Evolutionary conservation across 2,113 vertebrate species (phyloP), one percentile per base, ranked within the genome.

Genomic region (Hippoglossus stenolepis): DNA sequence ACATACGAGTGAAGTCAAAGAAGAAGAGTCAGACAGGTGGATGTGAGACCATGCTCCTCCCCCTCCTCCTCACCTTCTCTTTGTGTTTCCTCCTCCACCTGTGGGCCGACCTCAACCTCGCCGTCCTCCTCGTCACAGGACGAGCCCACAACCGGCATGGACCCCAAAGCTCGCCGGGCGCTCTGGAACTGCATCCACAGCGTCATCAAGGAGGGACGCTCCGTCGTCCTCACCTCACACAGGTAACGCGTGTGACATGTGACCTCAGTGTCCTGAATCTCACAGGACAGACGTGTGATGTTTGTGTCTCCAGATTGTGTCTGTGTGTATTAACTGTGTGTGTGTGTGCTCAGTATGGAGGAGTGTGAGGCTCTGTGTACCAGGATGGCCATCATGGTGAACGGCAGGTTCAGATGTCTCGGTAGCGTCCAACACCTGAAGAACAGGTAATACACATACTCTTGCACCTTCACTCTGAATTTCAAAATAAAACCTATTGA

Each of bases 381-480:
- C 43, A 94, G 98, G 81, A 99, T 99, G 97, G 97, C 98, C 0
- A 99, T 99, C 84, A 99, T 99, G 98, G 98, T 99, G 74, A 99
- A 99, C 3, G 98, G 98, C 40, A 87, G 96, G 80, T 99, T 99
- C 94, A 92, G 96, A 66, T 99, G 98, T 88, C 93, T 99, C 17
- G 98, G 98, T 70, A 99, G 98, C 0, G 98, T 99, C 24, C 98
- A 99, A 51, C 98, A 99, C 92, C 93, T 99, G 71, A 99, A 99
- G 94, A 99, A 98, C 91, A 98, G 96, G 97, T 98, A 91, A 65
- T 24, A 35, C 21, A 43, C 62, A 47, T 15, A 51, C 12, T 43
- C 40, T 3, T 11, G 40, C 13, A 17, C 9, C 7, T 3, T 7
- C 51, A 18, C 49, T 53, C n/a, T 18, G 10, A 31, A 13, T 12